Percentiles rank a stretch among this genome's conserved stretches.
phyloP scores from a whole-genome alignment of 2,797 vertebrate genomes.

The Chelon auratus region DNA sequence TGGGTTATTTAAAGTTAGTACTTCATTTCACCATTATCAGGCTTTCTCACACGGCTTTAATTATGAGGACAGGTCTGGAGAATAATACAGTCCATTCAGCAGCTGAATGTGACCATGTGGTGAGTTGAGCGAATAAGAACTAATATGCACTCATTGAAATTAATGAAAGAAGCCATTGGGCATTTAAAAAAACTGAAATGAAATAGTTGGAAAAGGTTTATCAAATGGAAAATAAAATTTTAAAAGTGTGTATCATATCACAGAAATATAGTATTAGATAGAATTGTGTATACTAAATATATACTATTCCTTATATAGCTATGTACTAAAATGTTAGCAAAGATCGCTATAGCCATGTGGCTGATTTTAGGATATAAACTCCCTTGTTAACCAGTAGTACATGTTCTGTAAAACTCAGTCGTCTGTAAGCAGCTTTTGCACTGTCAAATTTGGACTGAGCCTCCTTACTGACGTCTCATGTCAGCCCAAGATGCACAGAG shows the following conservation, averaged over 20 bases:
- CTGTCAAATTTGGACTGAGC: conserved; percentile 45
- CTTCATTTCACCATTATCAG: conserved; percentile 47
- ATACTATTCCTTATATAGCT: too few relatives aligned
- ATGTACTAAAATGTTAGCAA: not conserved
- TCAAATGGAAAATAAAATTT: too few relatives aligned
- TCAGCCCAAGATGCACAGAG: conserved; percentile 28
- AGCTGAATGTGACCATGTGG: conserved; percentile 23
- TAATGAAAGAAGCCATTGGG: not conserved
- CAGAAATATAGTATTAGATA: too few relatives aligned
- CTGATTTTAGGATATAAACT: not conserved
- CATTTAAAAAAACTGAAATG: not conserved
- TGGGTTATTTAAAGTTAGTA: conserved; percentile 49
- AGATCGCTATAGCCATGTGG: not conserved
- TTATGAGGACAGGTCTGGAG: conserved; percentile 39
- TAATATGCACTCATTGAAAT: conserved; percentile 29
- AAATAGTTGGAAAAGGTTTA: not conserved
- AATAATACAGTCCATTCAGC: conserved; percentile 51
- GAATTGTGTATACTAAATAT: too few relatives aligned
- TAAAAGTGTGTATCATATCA: too few relatives aligned
- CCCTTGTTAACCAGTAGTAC: not conserved
- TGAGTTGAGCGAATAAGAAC: conserved; percentile 26
- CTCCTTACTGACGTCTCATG: conserved; percentile 66
- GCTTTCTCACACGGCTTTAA: conserved; percentile 37
- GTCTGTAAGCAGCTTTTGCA: conserved; percentile 54
- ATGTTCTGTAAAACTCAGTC: conserved; percentile 6